Evolutionary conservation across 2,888 invertebrate species (phyloP), one percentile per base, ranked within the genome.

Genomic region (Steinernema carpocapsae): DNA sequence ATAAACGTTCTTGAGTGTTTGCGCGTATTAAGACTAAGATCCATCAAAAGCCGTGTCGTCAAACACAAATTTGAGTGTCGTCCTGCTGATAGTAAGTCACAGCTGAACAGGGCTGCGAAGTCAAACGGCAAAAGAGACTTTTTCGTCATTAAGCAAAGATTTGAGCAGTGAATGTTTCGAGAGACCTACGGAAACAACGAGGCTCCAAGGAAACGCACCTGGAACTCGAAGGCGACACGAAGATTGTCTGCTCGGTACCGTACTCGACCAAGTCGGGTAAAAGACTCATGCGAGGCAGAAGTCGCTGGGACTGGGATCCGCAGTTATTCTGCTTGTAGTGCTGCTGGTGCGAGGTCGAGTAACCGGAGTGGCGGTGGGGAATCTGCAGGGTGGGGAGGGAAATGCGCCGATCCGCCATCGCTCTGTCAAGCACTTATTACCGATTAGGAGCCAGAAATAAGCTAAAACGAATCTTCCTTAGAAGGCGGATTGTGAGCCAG

Each of bases 171-270:
- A n/a, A n/a, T n/a, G n/a, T n/a, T n/a, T n/a, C n/a, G n/a, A n/a
- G n/a, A n/a, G n/a, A n/a, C n/a, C n/a, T n/a, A n/a, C n/a, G n/a
- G n/a, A n/a, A n/a, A n/a, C n/a, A n/a, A n/a, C n/a, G n/a, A n/a
- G n/a, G n/a, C 10, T 37, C 37, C 4, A 37, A 37, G 37, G 37
- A 37, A 75, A 72, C 29, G 19, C 4, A 76, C 76, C 77, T 76
- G 71, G 76, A 76, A 48, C 78, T 64, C 1, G 73, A 72, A 19
- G 75, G 74, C 32, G 79, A 80, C 29, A 77, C 78, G 42, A 77
- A 51, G 56, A 79, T 78, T 12, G 79, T 77, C 45, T 77, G 77
- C 24, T 80, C 79, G n/a, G 78, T 71, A 42, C 80, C 79, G 56
- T 78, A 80, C 72, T 79, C 79, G 24, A 74, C 70, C 32, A 79